A percentile compares a stretch with the other conserved stretches of the same genome.
phyloP scores from a whole-genome alignment of 2,113 vertebrate genomes.

The Holacanthus passer region DNA sequence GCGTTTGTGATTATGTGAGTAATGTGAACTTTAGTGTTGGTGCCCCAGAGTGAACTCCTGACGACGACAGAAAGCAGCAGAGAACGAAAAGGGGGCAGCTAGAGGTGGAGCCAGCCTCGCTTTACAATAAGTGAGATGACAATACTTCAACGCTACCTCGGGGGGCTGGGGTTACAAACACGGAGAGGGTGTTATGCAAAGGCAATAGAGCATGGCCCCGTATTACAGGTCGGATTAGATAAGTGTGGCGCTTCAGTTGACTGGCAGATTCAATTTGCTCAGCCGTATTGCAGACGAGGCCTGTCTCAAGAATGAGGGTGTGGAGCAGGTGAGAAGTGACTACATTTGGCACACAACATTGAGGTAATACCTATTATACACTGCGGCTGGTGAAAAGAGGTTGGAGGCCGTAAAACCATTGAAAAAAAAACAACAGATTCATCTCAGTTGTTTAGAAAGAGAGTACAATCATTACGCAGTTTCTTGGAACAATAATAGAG shows the following conservation, averaged over 20 bases:
- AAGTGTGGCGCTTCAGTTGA: constrained; percentile 77
- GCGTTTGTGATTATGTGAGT: constrained; percentile 74
- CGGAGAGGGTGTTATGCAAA: constrained; percentile 74
- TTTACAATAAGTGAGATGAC: constrained; percentile 70
- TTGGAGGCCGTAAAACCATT: constrained; percentile 24
- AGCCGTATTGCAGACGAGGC: constrained; percentile 55
- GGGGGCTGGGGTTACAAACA: constrained; percentile 60
- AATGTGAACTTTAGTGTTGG: constrained; percentile 68
- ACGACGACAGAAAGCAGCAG: constrained; percentile 52
- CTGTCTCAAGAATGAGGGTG: constrained; percentile 56
- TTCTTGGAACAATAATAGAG: constrained; percentile 30
- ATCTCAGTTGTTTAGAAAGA: constrained; percentile 10
- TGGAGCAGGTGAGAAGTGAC: constrained; percentile 60
- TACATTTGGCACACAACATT: constrained; percentile 47
- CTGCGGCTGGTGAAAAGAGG: constrained; percentile 30
- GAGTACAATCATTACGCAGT: background rate
- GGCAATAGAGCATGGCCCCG: constrained; percentile 70
- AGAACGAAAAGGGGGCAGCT: constrained; percentile 17
- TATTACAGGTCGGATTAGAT: constrained; percentile 78
- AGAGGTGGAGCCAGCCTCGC: constrained; percentile 45
- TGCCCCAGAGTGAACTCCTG: constrained; percentile 47
- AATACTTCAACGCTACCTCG: constrained; percentile 55
- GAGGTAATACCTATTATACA: constrained; percentile 47
- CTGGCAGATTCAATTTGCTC: constrained; percentile 81
- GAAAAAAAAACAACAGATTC: constrained; percentile 18